Base-by-base conservation (phyloP, 2,888 invertebrate genomes). In the Mythimna loreyi region DNA sequence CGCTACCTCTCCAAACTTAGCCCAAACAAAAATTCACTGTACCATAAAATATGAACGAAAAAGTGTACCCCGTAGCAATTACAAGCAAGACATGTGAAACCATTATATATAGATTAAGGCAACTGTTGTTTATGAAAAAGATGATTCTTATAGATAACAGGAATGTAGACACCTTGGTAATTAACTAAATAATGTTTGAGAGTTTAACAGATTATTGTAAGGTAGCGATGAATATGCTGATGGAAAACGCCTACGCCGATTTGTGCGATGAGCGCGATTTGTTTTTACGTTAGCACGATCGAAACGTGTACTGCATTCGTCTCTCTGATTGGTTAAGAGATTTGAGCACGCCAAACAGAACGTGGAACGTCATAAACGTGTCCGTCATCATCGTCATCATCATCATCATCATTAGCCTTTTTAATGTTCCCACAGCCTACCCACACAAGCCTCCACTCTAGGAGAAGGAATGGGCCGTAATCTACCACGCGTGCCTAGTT, bases 91-190 rank as follows among this genome's bases (percentile, higher is more conserved):
- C 92, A 95, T 94, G 94, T 94, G 93, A 94, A 93, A 92, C 93
- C 92, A 95, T 95, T 95, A 95, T 93, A 94, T 92, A 95, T 93
- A 94, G 94, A 95, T 95, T 95, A 95, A 84, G 88, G 89, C 65
- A 69, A 79, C 85, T 75, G 71, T 78, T 81, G 86, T 88, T 91
- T 92, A 93, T 93, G 91, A 92, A 82, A 90, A 91, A 92, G 93
- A 94, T 94, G 86, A 87, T 90, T 89, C 89, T 80, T 67, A 80
- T 47, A 90, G 93, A 94, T 93, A 93, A 89, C 82, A 65, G 33
- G 40, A 40, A 72, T 68, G 61, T 70, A 64, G 74, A 75, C 70
- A 72, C 79, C 73, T 75, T 77, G 16, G 47, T 72, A 64, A 64
- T 53, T 25, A 61, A 77, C 67, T 73, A 78, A 80, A 78, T 75